Evolutionary conservation across 2,797 vertebrate species (phyloP).

Genomic region (Sebastiscus tertius): DNA sequence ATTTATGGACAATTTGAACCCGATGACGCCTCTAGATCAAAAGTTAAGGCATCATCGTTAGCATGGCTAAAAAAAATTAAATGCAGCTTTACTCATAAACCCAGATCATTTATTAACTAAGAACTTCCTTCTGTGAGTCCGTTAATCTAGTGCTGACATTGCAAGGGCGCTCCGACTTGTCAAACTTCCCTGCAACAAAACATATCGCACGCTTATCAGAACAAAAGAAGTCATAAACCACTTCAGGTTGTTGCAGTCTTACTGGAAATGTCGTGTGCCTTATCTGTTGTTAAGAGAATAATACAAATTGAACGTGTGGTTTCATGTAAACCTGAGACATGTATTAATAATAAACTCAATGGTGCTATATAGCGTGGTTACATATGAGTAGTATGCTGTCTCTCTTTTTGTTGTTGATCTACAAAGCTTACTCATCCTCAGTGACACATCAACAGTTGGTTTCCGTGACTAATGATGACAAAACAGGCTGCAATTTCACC

Average conservation of each 20-base stretch:
- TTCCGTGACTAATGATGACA: slow-evolving; percentile 57
- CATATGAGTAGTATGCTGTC: not conserved
- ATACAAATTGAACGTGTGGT: not conserved
- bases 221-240: slow-evolving; percentile 53
- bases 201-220: slow-evolving; percentile 56
- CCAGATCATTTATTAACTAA: slow-evolving; percentile 28
- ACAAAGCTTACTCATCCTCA: slow-evolving; percentile 37
- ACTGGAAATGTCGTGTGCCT: slow-evolving; percentile 30
- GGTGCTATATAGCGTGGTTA: not conserved
- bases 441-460: slow-evolving; percentile 34
- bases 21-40: not conserved
- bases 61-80: not conserved
- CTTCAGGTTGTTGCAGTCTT: slow-evolving; percentile 6
- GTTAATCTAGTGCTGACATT: slow-evolving; percentile 3
- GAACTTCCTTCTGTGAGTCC: not conserved
- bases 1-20: not conserved
- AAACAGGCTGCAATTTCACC: slow-evolving; percentile 58
- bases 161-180: slow-evolving; percentile 12
- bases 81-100: slow-evolving; percentile 6
- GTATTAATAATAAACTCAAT: not conserved
- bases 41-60: not conserved
- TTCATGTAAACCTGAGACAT: not conserved
- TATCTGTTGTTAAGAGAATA: slow-evolving; percentile 7
- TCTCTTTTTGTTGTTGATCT: slow-evolving; percentile 31
- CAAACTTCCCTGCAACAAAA: slow-evolving; percentile 41